These are phyloP conservation scores for Eueremaeus valkanovi DNA, from an alignment of 2,888 invertebrate genomes.

Conservation along the genomic window DNA sequence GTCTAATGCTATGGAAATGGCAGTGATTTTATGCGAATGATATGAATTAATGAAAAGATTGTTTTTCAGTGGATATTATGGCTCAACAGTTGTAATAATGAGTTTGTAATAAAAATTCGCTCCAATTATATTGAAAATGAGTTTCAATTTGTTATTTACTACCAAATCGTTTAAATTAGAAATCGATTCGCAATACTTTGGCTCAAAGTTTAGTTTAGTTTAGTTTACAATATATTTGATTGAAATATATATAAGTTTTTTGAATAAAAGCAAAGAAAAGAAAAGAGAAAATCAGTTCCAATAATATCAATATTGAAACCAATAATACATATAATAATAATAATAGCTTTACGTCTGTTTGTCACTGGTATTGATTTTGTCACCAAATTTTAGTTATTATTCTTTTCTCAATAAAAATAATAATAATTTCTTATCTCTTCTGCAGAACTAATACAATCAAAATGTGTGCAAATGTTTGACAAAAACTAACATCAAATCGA, in stretches of 20 bases:
- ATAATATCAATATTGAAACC: background rate
- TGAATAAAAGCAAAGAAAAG: background rate
- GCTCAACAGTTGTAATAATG: no score
- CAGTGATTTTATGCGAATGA: background rate
- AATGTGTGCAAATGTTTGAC: background rate
- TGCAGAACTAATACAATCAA: background rate
- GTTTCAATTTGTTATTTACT: background rate
- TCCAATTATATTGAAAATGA: background rate
- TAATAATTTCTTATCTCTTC: background rate
- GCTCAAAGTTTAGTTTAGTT: conserved; percentile 13
- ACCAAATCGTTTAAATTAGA: background rate
- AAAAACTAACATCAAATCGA: background rate
- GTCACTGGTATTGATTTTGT: conserved; percentile 12
- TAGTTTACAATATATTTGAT: conserved; percentile 2
- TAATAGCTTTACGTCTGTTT: background rate
- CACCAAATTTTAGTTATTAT: conserved; percentile 2
- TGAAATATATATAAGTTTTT: background rate
- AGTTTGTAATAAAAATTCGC: background rate
- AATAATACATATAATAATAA: background rate
- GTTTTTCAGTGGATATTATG: no score
- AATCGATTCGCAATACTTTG: conserved; percentile 19
- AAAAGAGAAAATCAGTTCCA: background rate
- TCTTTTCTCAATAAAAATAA: no score
- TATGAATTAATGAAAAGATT: background rate
- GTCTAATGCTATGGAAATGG: background rate